Evolutionary conservation across 1,140 invertebrate genomes (phyloP).

Genomic region (Ceratina australensis): DNA sequence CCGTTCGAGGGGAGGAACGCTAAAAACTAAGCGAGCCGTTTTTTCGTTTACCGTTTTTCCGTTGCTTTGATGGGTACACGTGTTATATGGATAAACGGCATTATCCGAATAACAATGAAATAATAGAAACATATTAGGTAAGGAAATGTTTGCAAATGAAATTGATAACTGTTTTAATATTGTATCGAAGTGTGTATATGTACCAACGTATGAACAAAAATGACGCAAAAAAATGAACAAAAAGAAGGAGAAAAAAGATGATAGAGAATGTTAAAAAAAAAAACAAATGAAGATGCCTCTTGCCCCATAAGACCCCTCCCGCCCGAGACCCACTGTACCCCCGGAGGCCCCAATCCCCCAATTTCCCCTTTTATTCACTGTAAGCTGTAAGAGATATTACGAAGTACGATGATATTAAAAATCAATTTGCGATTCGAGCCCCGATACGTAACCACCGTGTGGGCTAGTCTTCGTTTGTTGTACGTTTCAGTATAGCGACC

Average conservation of each 20-base stretch:
- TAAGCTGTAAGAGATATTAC: constrained; percentile 32
- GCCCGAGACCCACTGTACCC: too few species aligned
- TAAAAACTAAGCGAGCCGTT: not conserved
- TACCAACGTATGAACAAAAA: constrained; percentile 14
- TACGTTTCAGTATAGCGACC: constrained; percentile 44
- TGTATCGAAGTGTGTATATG: constrained; percentile 52
- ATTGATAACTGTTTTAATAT: constrained; percentile 62
- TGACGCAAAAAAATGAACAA: not conserved
- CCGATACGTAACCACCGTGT: constrained; percentile 43
- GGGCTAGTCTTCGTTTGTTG: constrained; percentile 52
- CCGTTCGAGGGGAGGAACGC: not conserved
- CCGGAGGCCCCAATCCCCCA: too few species aligned
- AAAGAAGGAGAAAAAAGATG: not conserved
- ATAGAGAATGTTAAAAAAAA: not conserved
- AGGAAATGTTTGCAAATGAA: constrained; percentile 61
- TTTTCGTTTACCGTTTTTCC: constrained; percentile 45
- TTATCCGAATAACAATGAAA: constrained; percentile 73
- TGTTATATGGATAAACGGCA: constrained; percentile 68
- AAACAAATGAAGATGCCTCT: constrained; percentile 45
- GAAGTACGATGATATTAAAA: constrained; percentile 35
- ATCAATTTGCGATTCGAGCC: constrained; percentile 23
- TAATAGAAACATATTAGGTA: constrained; percentile 76
- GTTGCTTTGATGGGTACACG: constrained; percentile 54
- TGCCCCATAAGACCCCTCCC: not conserved
- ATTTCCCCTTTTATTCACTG: constrained; percentile 29